Evolutionary conservation across 2,113 vertebrate genomes (phyloP).

Genomic region (Siniperca knerii): DNA sequence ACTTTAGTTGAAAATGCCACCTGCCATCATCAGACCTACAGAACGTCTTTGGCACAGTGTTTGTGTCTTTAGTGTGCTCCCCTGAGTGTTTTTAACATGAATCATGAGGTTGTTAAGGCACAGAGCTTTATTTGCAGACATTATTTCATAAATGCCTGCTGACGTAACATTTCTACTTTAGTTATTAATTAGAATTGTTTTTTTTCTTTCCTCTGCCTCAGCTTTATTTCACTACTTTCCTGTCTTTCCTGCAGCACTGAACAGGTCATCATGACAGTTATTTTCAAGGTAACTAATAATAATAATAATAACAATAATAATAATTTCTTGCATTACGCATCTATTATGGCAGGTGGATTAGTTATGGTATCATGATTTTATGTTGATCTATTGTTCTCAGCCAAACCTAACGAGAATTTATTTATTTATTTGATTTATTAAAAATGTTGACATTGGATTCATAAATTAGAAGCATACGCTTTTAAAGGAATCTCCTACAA

Average conservation of each 20-base stretch:
- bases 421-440: not conserved
- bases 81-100: conserved; percentile 46
- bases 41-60: conserved; percentile 24
- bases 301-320: not conserved
- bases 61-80: conserved; percentile 45
- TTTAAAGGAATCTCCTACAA: conserved; percentile 1
- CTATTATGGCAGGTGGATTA: not conserved
- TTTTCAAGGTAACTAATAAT: conserved; percentile 13
- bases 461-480: not conserved
- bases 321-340: conserved; percentile 8
- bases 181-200: conserved; percentile 19
- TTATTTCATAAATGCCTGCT: conserved; percentile 19
- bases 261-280: conserved; percentile 12
- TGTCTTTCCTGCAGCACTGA: conserved; percentile 34
- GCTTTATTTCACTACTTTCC: conserved; percentile 29
- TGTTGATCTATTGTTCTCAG: not conserved
- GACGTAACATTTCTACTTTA: conserved; percentile 13
- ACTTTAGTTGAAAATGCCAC: conserved; percentile 20
- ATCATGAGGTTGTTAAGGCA: conserved; percentile 40
- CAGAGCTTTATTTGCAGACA: conserved; percentile 52
- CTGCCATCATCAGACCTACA: conserved; percentile 29
- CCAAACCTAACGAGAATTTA: not conserved
- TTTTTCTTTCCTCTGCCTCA: conserved; percentile 11
- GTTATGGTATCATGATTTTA: not conserved
- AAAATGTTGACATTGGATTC: conserved; percentile 7